These are phyloP conservation scores for Phrynosoma blainvillii DNA, from an alignment of 2,113 vertebrate species.

Conservation along the genomic window DNA sequence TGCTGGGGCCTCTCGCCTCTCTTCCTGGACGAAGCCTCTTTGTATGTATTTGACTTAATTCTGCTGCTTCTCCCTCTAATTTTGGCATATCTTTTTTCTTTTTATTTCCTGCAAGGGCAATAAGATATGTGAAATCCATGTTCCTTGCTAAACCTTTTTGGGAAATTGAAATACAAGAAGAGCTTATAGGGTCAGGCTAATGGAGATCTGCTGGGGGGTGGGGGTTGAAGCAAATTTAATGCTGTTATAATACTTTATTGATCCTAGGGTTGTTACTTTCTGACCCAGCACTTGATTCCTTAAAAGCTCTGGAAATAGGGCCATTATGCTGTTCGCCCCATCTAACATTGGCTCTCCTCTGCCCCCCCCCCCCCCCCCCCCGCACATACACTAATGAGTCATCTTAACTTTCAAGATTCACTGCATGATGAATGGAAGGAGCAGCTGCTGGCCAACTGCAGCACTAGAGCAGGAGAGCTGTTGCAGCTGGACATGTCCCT, in stretches of 20 bases:
- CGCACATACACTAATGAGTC: not conserved
- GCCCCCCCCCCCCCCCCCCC: fast-evolving
- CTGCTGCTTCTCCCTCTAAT: conserved; percentile 75
- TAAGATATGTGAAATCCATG: conserved; percentile 43
- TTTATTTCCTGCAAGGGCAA: conserved; percentile 42
- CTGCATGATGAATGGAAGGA: not conserved
- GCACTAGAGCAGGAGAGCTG: not conserved
- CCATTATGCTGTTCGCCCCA: not conserved
- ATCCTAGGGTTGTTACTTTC: conserved; percentile 2
- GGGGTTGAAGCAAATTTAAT: not conserved
- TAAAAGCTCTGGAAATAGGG: not conserved
- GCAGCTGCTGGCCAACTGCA: not conserved
- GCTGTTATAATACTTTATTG: not conserved
- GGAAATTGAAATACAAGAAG: not conserved
- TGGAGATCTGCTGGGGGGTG: not conserved
- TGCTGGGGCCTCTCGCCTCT: conserved; percentile 94
- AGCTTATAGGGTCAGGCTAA: not conserved
- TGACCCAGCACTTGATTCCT: not conserved
- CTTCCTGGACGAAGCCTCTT: conserved; percentile 98
- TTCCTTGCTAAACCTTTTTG: conserved; percentile 22
- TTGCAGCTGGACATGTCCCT: not conserved
- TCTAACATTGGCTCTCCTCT: not conserved
- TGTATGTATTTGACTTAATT: conserved; percentile 92
- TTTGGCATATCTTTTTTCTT: conserved; percentile 55
- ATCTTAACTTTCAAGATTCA: not conserved